Percentiles rank a stretch among this genome's conserved stretches.
phyloP scores from a whole-genome alignment of 2,113 vertebrate genomes.

The Mystacornis crossleyi region DNA sequence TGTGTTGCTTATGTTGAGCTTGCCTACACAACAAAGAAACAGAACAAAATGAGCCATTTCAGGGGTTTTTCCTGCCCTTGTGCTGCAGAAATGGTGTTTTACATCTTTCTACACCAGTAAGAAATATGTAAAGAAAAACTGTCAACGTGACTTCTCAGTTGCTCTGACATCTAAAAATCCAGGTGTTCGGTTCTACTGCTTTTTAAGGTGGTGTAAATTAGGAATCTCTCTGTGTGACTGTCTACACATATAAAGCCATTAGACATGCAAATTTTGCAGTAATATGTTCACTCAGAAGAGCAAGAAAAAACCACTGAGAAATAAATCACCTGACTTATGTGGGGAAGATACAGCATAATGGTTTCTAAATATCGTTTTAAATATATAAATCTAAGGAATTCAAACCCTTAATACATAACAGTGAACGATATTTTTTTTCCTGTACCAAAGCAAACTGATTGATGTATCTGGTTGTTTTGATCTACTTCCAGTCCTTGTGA shows the following conservation, averaged over 20 bases:
- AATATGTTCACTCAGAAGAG: neutral
- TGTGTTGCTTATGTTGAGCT: slow-evolving; percentile 78
- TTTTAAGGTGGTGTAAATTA: neutral
- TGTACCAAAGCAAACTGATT: neutral
- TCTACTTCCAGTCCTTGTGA: neutral
- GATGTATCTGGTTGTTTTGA: neutral
- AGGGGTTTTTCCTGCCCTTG: rapidly evolving
- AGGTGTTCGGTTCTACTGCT: neutral
- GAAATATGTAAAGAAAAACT: neutral
- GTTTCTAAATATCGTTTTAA: neutral
- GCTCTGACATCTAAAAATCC: neutral
- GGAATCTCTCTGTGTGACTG: neutral
- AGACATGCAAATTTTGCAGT: neutral
- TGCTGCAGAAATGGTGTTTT: neutral
- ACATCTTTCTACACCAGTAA: neutral
- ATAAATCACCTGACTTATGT: neutral
- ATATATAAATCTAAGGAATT: neutral
- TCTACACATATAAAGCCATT: neutral
- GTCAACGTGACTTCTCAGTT: neutral
- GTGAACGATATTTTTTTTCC: neutral
- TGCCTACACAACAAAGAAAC: slow-evolving; percentile 70
- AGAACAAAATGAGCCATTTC: neutral
- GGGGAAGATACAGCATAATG: neutral
- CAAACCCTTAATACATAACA: neutral
- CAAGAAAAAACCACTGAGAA: neutral